A percentile compares a stretch with the other conserved stretches of the same genome.
phyloP scores from a whole-genome alignment of 2,888 invertebrate genomes.

The Elmis aenea region DNA sequence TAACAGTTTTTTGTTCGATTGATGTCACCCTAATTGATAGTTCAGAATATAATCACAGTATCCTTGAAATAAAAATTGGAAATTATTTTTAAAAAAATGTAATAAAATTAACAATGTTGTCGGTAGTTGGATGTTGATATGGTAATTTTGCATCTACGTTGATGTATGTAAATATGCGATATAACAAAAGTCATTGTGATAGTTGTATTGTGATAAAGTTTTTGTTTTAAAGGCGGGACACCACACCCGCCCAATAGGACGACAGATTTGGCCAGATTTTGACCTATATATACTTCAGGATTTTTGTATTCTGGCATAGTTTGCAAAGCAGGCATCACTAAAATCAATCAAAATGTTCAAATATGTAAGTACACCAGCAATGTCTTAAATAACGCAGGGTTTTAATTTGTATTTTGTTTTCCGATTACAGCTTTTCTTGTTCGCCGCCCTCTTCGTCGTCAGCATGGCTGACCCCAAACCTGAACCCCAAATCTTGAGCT shows the following conservation, averaged over 20 bases:
- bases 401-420: background rate
- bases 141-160: slow-evolving; percentile 1
- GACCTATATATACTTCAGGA: slow-evolving; percentile 3
- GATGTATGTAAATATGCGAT: slow-evolving; percentile 3
- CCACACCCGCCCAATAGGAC: slow-evolving; percentile 6
- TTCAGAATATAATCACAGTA: too few relatives aligned
- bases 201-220: too few relatives aligned
- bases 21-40: too few relatives aligned
- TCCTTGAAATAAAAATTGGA: too few relatives aligned
- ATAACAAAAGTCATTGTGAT: slow-evolving; percentile 5
- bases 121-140: background rate
- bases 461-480: slow-evolving; percentile 22
- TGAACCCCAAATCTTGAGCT: slow-evolving; percentile 11
- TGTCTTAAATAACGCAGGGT: background rate
- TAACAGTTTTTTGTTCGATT: too few relatives aligned
- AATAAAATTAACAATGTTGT: too few relatives aligned
- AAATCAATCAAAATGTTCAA: slow-evolving; percentile 17
- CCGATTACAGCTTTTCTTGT: slow-evolving; percentile 7
- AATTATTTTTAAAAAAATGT: too few relatives aligned
- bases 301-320: slow-evolving; percentile 1
- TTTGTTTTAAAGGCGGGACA: slow-evolving; percentile 1
- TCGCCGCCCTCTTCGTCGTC: slow-evolving; percentile 20
- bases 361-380: slow-evolving; percentile 7
- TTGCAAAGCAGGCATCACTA: too few relatives aligned
- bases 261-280: slow-evolving; percentile 1